phyloP scores from a whole-genome alignment of 1,140 invertebrate species.

The Pentalonia nigronervosa region DNA sequence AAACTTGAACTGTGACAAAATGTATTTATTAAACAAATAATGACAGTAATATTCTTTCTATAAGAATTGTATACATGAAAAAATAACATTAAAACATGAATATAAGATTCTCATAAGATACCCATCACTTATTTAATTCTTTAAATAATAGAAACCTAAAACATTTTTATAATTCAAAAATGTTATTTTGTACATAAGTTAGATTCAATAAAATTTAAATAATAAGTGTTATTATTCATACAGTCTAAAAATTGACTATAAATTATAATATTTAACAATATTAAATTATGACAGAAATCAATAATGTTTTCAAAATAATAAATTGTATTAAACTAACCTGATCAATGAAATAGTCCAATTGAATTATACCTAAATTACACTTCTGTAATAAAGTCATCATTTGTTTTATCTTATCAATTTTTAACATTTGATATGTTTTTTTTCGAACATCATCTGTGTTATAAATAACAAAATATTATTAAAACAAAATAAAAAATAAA shows the following conservation, averaged over 20 bases:
- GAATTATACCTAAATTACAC: neutral
- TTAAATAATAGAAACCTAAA: no score
- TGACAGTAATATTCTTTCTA: no score
- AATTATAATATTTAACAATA: neutral
- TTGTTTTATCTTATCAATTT: constrained; percentile 7
- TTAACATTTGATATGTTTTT: neutral
- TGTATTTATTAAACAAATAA: no score
- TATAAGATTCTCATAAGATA: no score
- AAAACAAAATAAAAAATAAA: neutral
- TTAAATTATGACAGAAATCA: neutral
- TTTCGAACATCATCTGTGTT: neutral
- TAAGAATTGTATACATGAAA: no score
- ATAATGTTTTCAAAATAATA: neutral
- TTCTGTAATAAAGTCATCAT: neutral
- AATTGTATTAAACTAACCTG: constrained; percentile 41
- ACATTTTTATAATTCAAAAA: no score
- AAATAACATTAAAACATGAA: no score
- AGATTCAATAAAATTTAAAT: no score
- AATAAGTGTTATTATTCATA: neutral
- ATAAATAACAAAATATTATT: neutral
- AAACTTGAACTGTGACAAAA: no score
- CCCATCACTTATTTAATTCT: no score
- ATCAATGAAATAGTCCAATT: constrained; percentile 41
- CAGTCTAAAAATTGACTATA: neutral
- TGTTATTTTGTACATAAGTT: no score